These are phyloP conservation scores for Erebia epiphron DNA, from an alignment of 2,888 invertebrate genomes.

Conservation along the genomic window DNA sequence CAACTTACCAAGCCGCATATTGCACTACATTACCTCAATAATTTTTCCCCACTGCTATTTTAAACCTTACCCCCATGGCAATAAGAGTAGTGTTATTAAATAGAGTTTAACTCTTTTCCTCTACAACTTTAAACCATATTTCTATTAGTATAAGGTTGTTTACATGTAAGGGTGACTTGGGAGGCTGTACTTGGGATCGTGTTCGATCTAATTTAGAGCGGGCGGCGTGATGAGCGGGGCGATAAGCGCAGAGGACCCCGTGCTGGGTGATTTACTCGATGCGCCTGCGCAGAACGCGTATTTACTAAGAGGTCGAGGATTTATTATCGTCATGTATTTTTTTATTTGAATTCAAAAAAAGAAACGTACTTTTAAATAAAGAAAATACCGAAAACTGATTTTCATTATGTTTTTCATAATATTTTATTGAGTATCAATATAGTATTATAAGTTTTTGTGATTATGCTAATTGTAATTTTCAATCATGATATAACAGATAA, in stretches of 20 bases:
- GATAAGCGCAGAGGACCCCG: constrained; percentile 58
- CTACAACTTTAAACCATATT: constrained; percentile 1
- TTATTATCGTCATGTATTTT: constrained; percentile 29
- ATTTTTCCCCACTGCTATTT: neutral
- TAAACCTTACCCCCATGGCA: neutral
- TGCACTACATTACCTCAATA: neutral
- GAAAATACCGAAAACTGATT: no score
- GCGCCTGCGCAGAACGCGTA: constrained; percentile 41
- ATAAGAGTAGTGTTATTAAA: neutral
- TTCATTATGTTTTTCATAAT: no score
- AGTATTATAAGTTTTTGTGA: no score
- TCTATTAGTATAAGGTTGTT: neutral
- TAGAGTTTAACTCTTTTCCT: neutral
- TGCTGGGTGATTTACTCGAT: constrained; percentile 70
- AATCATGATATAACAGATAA: no score
- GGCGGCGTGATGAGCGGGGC: constrained; percentile 54
- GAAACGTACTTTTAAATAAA: neutral
- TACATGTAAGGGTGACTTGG: neutral
- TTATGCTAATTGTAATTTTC: no score
- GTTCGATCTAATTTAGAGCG: constrained; percentile 69
- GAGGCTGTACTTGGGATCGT: constrained; percentile 39
- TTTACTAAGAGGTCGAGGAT: constrained; percentile 38
- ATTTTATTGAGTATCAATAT: no score
- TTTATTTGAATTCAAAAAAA: neutral
- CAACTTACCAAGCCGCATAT: constrained; percentile 26